Percentiles rank a stretch among this genome's conserved stretches.
Evolutionary conservation across 2,113 vertebrate species (phyloP).

Genomic region (human): DNA sequence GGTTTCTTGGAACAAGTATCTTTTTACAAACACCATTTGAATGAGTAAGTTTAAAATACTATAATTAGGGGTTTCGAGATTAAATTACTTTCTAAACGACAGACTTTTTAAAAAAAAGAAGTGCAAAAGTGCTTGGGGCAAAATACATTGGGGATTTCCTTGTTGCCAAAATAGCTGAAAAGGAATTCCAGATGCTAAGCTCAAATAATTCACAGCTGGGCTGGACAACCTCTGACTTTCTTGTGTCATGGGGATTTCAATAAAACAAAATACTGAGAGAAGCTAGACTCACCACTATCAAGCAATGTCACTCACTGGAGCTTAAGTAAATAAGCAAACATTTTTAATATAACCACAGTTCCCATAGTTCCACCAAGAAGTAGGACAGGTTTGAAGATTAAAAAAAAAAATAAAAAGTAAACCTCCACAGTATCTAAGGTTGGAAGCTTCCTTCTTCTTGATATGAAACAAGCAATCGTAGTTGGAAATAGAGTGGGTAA

Average conservation of each 20-base stretch:
- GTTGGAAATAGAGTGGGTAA: background rate
- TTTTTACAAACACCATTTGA: slow-evolving; percentile 47
- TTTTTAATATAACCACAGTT: background rate
- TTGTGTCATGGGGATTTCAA: background rate
- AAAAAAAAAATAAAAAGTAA: background rate
- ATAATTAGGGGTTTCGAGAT: slow-evolving; percentile 37
- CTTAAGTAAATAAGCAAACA: slow-evolving; percentile 15
- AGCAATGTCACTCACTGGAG: background rate
- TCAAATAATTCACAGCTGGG: slow-evolving; percentile 26
- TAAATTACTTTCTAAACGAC: slow-evolving; percentile 56
- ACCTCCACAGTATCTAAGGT: background rate
- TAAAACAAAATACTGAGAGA: slow-evolving; percentile 36
- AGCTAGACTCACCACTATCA: background rate
- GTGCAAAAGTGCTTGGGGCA: slow-evolving; percentile 17
- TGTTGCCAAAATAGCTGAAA: slow-evolving; percentile 60
- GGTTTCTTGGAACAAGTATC: slow-evolving; percentile 50
- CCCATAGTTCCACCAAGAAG: background rate
- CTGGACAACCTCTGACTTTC: background rate
- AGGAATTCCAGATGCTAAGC: slow-evolving; percentile 60
- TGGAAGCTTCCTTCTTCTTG: background rate
- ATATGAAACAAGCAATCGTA: background rate
- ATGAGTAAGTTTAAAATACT: slow-evolving; percentile 24
- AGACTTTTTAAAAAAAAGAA: background rate
- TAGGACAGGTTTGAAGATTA: background rate
- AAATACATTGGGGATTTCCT: slow-evolving; percentile 47